Base-by-base conservation (phyloP, 2,888 invertebrate species). In the Heliconius aoede region DNA sequence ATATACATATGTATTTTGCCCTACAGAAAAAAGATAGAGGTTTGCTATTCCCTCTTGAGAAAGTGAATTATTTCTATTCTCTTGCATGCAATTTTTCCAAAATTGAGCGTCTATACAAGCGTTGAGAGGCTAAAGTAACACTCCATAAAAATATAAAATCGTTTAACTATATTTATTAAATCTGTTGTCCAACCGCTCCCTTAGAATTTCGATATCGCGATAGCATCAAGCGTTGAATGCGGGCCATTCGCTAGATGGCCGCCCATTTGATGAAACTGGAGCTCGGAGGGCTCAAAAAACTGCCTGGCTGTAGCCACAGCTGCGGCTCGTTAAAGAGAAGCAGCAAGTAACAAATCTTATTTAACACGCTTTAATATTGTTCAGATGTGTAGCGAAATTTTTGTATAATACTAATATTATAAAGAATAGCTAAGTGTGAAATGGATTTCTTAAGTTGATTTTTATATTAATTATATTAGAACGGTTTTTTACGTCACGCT, bases 271-370 rank as follows among this genome's bases (percentile, higher is more conserved):
- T 64, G 32, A 62, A 60, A 68, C 40, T 30, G 51, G 74, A 67
- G 68, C 68, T 78, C 73, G 51, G 74, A 67, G 68, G 72, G 77
- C 73, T 60, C 75, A 80, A 80, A 79, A 80, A 80, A 79, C 73
- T 76, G 64, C 73, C 65, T 62, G 30, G 62, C 28, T 46, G 21
- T 28, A 68, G 51, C 75, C 51, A 11, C 76, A 76, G 77, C 77
- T 79, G 79, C 15, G 77, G 55, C 72, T 30, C 46, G 51, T 71
- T 73, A 77, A 71, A 26, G 21, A 26, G 51, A 55, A 69, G 32
- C 24, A 69, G 32, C 24, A 46, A 71, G 65, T 72, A 75, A 78
- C 72, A 78, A 72, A 72, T 78, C 75, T 78, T 72, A 40, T 72
- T 72, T 75, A 67, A 78, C 72, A 75, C 46, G 36, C 61, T 69